phyloP scores from a whole-genome alignment of 2,888 invertebrate species.

The Aphidoletes aphidimyza region DNA sequence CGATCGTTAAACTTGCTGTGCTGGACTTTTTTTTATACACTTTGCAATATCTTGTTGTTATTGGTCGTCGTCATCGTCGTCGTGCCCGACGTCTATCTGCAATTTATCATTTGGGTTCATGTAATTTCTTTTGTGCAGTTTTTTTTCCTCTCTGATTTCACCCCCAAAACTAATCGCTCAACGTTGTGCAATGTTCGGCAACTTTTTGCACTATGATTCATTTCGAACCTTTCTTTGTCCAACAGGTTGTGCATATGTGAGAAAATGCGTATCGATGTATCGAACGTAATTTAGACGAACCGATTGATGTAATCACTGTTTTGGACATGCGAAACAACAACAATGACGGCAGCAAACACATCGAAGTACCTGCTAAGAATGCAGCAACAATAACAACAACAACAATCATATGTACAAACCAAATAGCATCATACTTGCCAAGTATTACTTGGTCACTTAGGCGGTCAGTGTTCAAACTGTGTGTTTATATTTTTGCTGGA shows the following conservation, averaged over 20 bases:
- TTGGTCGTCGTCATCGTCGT: slow-evolving; percentile 5
- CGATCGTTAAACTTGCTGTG: slow-evolving; percentile 33
- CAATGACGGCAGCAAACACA: no score
- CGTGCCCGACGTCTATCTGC: slow-evolving; percentile 11
- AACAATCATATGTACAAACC: not conserved
- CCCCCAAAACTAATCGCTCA: slow-evolving; percentile 35
- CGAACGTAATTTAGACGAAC: not conserved
- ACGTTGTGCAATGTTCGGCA: not conserved
- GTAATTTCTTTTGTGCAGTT: slow-evolving; percentile 11
- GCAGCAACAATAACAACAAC: not conserved
- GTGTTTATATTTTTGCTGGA: slow-evolving; percentile 33
- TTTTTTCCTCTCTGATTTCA: slow-evolving; percentile 28
- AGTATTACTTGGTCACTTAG: slow-evolving; percentile 24
- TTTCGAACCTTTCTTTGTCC: not conserved
- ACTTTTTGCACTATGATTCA: slow-evolving; percentile 31
- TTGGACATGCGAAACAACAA: slow-evolving; percentile 9
- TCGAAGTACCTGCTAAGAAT: not conserved
- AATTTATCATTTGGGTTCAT: slow-evolving; percentile 25
- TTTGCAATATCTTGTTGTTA: slow-evolving; percentile 45
- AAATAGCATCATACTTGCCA: slow-evolving; percentile 2
- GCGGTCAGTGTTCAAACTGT: not conserved
- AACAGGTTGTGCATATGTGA: slow-evolving; percentile 8
- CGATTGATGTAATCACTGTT: slow-evolving; percentile 14
- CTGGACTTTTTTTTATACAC: slow-evolving; percentile 12
- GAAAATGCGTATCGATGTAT: not conserved